Conservation (phyloP, 2,113 vertebrate species). For the Phaetusa simplex region DNA sequence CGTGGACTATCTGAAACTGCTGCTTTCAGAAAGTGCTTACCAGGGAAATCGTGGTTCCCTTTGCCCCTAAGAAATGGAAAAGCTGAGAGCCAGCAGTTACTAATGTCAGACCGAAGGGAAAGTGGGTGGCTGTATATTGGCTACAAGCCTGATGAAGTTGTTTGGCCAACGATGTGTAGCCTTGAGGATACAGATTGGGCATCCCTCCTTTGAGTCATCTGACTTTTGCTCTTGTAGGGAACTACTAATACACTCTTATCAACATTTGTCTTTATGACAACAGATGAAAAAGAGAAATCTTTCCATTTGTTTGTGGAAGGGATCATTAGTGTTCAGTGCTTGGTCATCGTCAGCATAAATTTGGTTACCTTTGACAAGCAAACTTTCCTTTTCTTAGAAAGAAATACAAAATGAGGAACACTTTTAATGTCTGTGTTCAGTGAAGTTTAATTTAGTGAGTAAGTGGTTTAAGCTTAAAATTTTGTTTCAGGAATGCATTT, state of each 20-base stretch:
- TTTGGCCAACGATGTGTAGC: not conserved
- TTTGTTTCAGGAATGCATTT: not conserved
- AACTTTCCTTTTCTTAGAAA: not conserved
- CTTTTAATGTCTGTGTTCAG: not conserved
- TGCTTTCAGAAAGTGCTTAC: not conserved
- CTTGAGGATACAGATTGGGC: not conserved
- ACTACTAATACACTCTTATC: not conserved
- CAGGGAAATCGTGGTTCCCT: fast-evolving
- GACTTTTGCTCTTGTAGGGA: not conserved
- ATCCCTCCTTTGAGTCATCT: not conserved
- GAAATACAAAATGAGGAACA: not conserved
- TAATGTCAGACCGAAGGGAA: not conserved
- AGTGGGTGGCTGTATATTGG: not conserved
- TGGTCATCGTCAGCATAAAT: not conserved
- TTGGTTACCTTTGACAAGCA: not conserved
- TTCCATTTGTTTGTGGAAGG: not conserved
- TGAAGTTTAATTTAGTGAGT: not conserved
- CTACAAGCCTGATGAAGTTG: not conserved
- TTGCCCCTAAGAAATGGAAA: not conserved
- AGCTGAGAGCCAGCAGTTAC: not conserved
- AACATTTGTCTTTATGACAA: not conserved
- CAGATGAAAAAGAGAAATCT: not conserved
- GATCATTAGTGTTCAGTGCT: not conserved
- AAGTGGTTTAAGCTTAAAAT: not conserved
- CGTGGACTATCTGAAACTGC: not conserved